Evolutionary conservation across 2,888 invertebrate species (phyloP), one percentile per base, ranked within the genome.

Genomic region (Drosophila paucipuncta): DNA sequence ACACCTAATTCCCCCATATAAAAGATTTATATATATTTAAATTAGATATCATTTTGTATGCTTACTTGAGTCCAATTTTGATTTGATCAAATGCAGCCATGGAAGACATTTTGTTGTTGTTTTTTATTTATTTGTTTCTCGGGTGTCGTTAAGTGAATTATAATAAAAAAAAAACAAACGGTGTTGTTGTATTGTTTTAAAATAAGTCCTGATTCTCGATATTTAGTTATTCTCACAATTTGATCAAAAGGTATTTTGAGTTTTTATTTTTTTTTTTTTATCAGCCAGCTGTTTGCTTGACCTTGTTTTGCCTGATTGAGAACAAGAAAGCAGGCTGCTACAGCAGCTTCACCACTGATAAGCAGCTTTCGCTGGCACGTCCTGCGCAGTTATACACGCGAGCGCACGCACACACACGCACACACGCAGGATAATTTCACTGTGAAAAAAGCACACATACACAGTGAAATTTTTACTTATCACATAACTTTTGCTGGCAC

Each of bases 51-150:
- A n/a, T 33, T 54, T 9, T 28, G 4, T 9, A 33, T 49, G 89
- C 92, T 92, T 91, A 92, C 92, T 92, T 92, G 52, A 92, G 83
- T 70, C 92, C 92, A 76, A 92, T 89, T 86, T 92, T 93, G 47
- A 92, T 89, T 85, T 92, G 92, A 78, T 92, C 92, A 81, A 92
- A 80, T 64, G 92, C 91, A 73, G 92, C 90, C 83, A 92, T 86
- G 55, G 92, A 91, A 76, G 92, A 84, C 92, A 92, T 92, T 69
- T 87, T 91, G 65, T 60, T 54, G 37, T 18, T 39, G 28, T 57
- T 47, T 61, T 52, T 58, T 25, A 68, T 41, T 62, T 67, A 25
- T 41, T 66, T 66, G 66, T 68, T 66, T n/a, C 22, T 58, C 43
- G 16, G 50, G 52, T 53, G 49, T 52, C 50, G 62, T 55, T 33